Evolutionary conservation across 2,888 invertebrate species (phyloP).

Genomic region (Notodonta dromedarius): DNA sequence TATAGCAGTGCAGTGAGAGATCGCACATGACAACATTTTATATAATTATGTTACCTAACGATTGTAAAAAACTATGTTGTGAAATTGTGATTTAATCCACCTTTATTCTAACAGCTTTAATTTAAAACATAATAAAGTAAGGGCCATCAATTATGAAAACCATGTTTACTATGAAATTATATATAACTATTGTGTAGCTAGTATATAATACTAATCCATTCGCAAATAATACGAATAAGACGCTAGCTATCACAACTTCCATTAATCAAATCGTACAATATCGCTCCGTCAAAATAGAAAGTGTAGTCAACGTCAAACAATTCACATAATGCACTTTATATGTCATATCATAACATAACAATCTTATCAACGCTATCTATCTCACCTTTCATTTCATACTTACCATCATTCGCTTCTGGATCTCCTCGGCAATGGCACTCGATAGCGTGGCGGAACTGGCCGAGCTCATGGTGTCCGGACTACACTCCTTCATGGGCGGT

Average conservation of each 20-base stretch:
- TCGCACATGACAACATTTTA: no score
- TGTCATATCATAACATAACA: slow-evolving; percentile 5
- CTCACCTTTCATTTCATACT: slow-evolving; percentile 27
- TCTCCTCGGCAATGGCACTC: slow-evolving; percentile 80
- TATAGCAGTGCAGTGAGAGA: no score
- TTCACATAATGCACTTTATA: neutral
- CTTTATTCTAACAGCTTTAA: no score
- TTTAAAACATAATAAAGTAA: no score
- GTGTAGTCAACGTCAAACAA: neutral
- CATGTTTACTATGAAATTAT: no score
- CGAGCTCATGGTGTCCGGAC: slow-evolving; percentile 64
- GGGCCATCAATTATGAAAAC: no score
- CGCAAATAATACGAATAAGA: neutral
- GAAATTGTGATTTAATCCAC: no score
- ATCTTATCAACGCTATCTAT: slow-evolving; percentile 4
- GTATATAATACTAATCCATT: neutral
- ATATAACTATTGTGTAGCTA: no score
- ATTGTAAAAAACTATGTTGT: no score
- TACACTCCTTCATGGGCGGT: slow-evolving; percentile 58
- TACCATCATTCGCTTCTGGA: slow-evolving; percentile 73
- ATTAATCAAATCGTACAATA: neutral
- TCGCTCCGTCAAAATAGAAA: neutral
- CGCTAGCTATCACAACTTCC: neutral
- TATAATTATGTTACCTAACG: no score
- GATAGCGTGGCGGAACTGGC: slow-evolving; percentile 73